Evolutionary conservation across 2,888 invertebrate species (phyloP).

Genomic region (Ichneumoninae sp.): DNA sequence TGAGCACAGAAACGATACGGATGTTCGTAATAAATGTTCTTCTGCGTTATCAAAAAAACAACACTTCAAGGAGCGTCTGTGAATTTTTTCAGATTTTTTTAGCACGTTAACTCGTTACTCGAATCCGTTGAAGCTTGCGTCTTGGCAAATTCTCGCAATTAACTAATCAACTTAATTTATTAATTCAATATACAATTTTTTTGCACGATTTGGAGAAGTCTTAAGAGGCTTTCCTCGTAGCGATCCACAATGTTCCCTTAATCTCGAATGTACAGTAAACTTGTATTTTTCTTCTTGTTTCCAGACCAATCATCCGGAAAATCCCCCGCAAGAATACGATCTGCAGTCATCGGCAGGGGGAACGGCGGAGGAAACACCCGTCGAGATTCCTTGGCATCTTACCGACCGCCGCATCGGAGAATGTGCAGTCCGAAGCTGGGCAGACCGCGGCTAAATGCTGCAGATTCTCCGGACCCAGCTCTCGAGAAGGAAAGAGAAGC

Average conservation of each 20-base stretch:
- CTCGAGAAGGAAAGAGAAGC: neutral
- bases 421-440: neutral
- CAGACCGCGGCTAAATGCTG: neutral
- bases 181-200: too few relatives aligned
- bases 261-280: neutral
- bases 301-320: constrained; percentile 21
- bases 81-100: too few relatives aligned
- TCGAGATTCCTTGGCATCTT: constrained; percentile 17
- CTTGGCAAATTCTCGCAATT: too few relatives aligned
- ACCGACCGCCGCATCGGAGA: constrained; percentile 34
- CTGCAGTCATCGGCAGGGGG: neutral
- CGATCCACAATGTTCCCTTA: neutral
- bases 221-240: neutral
- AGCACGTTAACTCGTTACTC: too few relatives aligned
- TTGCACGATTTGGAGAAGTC: too few relatives aligned
- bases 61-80: too few relatives aligned
- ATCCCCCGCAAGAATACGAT: constrained; percentile 19
- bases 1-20: too few relatives aligned
- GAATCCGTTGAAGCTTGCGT: too few relatives aligned
- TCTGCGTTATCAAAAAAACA: too few relatives aligned
- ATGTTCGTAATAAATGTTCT: too few relatives aligned
- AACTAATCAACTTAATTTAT: too few relatives aligned
- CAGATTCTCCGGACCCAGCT: neutral
- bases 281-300: neutral
- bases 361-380: neutral